phyloP scores from a whole-genome alignment of 1,140 invertebrate genomes.

The Ooceraea biroi region DNA sequence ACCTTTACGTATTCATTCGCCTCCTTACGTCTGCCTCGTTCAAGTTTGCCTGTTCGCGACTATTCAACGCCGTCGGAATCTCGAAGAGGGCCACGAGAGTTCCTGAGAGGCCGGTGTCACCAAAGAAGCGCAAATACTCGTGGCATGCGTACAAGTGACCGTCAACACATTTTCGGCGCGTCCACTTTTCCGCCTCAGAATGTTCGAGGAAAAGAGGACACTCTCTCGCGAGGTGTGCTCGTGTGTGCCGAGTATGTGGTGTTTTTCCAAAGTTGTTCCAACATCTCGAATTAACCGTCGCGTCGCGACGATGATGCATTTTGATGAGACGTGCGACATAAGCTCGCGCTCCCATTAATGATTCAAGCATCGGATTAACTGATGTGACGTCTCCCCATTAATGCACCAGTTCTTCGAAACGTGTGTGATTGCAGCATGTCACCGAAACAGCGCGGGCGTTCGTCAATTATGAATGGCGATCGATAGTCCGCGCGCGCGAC shows the following conservation, averaged over 20 bases:
- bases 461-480: constrained; percentile 65
- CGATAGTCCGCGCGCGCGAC: constrained; percentile 54
- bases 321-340: constrained; percentile 7
- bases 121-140: constrained; percentile 57
- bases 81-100: constrained; percentile 18
- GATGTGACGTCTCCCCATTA: constrained; percentile 13
- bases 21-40: not conserved
- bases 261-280: no score
- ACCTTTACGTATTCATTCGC: not conserved
- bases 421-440: constrained; percentile 16
- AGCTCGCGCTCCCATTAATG: not conserved
- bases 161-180: constrained; percentile 59
- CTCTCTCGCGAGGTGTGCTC: constrained; percentile 8
- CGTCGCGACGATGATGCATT: no score
- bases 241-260: no score
- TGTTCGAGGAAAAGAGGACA: not conserved
- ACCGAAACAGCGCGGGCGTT: constrained; percentile 19
- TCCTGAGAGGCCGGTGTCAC: constrained; percentile 19
- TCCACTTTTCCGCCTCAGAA: not conserved
- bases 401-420: constrained; percentile 12
- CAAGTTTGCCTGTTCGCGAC: not conserved
- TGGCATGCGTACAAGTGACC: constrained; percentile 9
- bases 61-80: constrained; percentile 26
- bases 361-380: constrained; percentile 15
- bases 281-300: no score